These are phyloP conservation scores for Rhodophaea formosa DNA, from an alignment of 2,888 invertebrate genomes.

Conservation along the genomic window DNA sequence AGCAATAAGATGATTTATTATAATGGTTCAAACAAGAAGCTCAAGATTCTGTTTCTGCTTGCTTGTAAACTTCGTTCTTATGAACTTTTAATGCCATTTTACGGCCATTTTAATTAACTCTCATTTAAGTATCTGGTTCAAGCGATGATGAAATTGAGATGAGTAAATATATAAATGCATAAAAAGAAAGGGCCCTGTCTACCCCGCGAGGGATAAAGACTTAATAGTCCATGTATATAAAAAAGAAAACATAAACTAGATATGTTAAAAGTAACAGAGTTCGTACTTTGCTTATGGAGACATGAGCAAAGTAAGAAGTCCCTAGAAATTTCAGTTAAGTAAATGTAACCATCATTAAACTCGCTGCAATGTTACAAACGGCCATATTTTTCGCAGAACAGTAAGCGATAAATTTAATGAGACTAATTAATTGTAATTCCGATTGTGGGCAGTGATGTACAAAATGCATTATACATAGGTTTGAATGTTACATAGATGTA, in stretches of 20 bases:
- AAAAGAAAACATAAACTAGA: too few species aligned
- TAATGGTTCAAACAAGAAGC: not conserved
- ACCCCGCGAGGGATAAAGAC: too few species aligned
- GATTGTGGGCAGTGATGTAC: slow-evolving; percentile 47
- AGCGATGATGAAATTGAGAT: too few species aligned
- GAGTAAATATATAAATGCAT: too few species aligned
- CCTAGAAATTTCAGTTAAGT: too few species aligned
- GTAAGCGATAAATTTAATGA: not conserved
- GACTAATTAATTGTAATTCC: slow-evolving; percentile 7
- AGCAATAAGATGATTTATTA: slow-evolving; percentile 1
- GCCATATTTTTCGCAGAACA: slow-evolving; percentile 2
- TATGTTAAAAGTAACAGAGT: too few species aligned
- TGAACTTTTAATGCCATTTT: not conserved
- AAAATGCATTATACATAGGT: slow-evolving; percentile 44
- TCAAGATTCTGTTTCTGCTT: not conserved
- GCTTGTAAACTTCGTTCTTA: not conserved
- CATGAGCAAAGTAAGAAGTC: too few species aligned
- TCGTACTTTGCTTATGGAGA: too few species aligned
- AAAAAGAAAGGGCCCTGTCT: too few species aligned
- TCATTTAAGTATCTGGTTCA: too few species aligned
- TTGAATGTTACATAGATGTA: slow-evolving; percentile 50
- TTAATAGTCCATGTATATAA: too few species aligned
- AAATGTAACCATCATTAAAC: too few species aligned
- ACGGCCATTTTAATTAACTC: not conserved
- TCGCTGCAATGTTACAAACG: not conserved